Evolutionary conservation across 2,888 invertebrate genomes (phyloP).

Genomic region (Volucella inflata): DNA sequence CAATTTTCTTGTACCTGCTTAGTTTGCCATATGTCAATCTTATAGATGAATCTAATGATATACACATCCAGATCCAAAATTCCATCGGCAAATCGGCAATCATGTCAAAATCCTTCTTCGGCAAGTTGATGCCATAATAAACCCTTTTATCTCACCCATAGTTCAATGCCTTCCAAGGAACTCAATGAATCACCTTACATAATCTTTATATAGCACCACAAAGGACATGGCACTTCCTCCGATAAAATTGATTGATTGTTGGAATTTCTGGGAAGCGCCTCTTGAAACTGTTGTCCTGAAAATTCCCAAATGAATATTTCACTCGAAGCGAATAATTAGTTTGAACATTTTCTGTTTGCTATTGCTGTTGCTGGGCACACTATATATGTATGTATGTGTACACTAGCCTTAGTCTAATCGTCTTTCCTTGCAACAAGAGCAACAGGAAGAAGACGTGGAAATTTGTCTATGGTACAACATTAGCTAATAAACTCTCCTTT

Average conservation of each 20-base stretch:
- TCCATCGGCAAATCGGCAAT: too few species aligned
- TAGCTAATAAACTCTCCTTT: conserved; percentile 63
- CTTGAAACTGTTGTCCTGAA: not conserved
- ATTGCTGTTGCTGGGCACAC: not conserved
- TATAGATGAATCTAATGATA: too few species aligned
- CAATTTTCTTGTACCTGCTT: too few species aligned
- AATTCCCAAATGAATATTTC: conserved; percentile 54
- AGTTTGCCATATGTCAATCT: too few species aligned
- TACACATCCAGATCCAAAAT: too few species aligned
- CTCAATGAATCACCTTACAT: not conserved
- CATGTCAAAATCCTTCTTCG: too few species aligned
- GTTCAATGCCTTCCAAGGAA: too few species aligned
- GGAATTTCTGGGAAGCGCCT: conserved; percentile 27
- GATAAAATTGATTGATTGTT: conserved; percentile 31
- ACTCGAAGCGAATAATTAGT: conserved; percentile 56
- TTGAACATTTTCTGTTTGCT: conserved; percentile 29
- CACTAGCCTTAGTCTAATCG: conserved; percentile 21
- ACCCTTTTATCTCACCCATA: too few species aligned
- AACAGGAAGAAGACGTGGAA: conserved; percentile 11
- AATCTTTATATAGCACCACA: not conserved
- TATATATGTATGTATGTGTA: conserved; percentile 16
- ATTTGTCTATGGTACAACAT: conserved; percentile 26
- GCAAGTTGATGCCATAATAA: too few species aligned
- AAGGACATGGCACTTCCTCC: not conserved
- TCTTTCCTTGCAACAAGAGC: conserved; percentile 14